phyloP scores from a whole-genome alignment of 1,140 invertebrate genomes.

The Cotesia glomerata region DNA sequence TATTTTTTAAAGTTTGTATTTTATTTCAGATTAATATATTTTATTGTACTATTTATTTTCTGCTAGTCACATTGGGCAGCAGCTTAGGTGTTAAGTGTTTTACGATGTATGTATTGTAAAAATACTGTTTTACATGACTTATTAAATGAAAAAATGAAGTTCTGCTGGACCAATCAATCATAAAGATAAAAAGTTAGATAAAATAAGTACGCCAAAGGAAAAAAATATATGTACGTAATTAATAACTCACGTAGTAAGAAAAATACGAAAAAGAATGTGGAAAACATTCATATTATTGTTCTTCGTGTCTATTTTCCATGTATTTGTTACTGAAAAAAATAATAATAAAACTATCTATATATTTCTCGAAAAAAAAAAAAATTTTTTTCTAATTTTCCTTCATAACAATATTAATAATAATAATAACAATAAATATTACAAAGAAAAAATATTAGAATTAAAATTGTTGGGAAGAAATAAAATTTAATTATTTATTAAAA shows the following conservation, averaged over 20 bases:
- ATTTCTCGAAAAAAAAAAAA: conserved; percentile 47
- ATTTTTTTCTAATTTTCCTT: not conserved
- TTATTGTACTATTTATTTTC: not conserved
- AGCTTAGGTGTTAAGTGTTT: not conserved
- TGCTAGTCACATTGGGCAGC: conserved; percentile 3
- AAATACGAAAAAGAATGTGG: conserved; percentile 8
- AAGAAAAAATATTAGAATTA: too few relatives aligned
- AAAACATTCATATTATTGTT: conserved; percentile 42
- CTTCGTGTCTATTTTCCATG: conserved; percentile 50
- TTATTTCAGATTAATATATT: conserved; percentile 4
- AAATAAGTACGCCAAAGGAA: conserved; percentile 11
- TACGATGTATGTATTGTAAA: too few relatives aligned
- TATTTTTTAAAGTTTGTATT: not conserved
- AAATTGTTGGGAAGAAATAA: too few relatives aligned
- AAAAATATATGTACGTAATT: not conserved
- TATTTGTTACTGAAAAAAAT: conserved; percentile 48
- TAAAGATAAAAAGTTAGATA: not conserved
- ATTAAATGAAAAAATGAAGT: not conserved
- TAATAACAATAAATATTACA: too few relatives aligned
- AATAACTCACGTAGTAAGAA: not conserved
- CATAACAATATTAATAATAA: too few relatives aligned
- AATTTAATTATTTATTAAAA: too few relatives aligned
- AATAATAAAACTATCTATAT: conserved; percentile 44
- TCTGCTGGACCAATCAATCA: conserved; percentile 20
- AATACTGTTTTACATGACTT: too few relatives aligned